Percentiles rank a stretch among this genome's conserved stretches.
These are phyloP conservation scores for Brachionus rubens DNA, from an alignment of 1,140 invertebrate species.

Conservation along the genomic window DNA sequence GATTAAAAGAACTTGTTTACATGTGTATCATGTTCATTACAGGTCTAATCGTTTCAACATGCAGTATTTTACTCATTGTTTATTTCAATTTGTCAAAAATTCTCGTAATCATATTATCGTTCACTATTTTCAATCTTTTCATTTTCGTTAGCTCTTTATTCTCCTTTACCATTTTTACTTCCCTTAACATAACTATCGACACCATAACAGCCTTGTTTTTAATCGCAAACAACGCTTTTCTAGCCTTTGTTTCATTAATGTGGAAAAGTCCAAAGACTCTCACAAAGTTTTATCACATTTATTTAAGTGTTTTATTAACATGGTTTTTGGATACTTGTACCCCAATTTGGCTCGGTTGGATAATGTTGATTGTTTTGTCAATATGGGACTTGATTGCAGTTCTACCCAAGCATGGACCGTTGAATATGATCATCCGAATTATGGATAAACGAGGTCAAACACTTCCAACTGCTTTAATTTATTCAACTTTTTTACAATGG, in stretches of 20 bases:
- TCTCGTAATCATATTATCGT: slow-evolving; percentile 91
- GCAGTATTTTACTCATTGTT: slow-evolving; percentile 82
- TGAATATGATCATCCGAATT: slow-evolving; percentile 93
- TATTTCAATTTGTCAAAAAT: slow-evolving; percentile 91
- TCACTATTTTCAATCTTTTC: slow-evolving; percentile 90
- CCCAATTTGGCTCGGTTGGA: slow-evolving; percentile 98
- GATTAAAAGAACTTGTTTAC: slow-evolving; percentile 73
- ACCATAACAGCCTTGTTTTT: slow-evolving; percentile 84
- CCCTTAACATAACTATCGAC: slow-evolving; percentile 77
- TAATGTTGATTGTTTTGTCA: slow-evolving; percentile 88
- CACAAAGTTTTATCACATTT: slow-evolving; percentile 93
- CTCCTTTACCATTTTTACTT: slow-evolving; percentile 50
- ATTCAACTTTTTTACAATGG: slow-evolving; percentile 68
- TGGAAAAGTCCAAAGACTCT: slow-evolving; percentile 90
- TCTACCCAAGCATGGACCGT: slow-evolving; percentile 86
- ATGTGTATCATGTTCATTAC: slow-evolving; percentile 64
- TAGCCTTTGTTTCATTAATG: slow-evolving; percentile 77
- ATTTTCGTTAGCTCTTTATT: slow-evolving; percentile 90
- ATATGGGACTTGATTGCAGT: slow-evolving; percentile 98
- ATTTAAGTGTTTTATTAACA: slow-evolving; percentile 94
- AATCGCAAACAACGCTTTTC: slow-evolving; percentile 95
- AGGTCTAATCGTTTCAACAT: slow-evolving; percentile 85
- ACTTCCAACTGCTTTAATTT: slow-evolving; percentile 96
- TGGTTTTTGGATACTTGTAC: slow-evolving; percentile 97
- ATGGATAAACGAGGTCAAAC: slow-evolving; percentile 97